A percentile compares a stretch with the other conserved stretches of the same genome.
Evolutionary conservation across 2,113 vertebrate species (phyloP).

Genomic region (Oreotragus oreotragus): DNA sequence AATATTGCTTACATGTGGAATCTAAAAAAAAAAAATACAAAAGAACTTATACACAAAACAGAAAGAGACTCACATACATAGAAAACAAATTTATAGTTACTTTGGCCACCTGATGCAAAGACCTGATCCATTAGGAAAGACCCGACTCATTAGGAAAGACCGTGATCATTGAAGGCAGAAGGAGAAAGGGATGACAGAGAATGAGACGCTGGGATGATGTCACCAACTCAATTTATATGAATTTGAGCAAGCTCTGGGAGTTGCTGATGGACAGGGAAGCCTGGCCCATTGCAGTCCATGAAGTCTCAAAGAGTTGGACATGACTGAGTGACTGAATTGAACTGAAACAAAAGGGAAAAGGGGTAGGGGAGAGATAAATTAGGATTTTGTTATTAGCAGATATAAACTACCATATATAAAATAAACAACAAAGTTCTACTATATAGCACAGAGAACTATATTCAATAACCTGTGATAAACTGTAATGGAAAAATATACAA

Average conservation of each 20-base stretch:
- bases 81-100: neutral
- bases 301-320: neutral
- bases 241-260: neutral
- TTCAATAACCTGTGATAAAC: neutral
- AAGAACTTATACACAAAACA: neutral
- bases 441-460: neutral
- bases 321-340: neutral
- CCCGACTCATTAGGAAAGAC: neutral
- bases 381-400: neutral
- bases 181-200: neutral
- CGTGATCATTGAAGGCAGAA: neutral
- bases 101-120: neutral
- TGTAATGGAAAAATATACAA: neutral
- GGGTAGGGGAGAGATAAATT: neutral
- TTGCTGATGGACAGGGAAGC: neutral
- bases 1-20: neutral
- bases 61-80: neutral
- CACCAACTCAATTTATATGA: neutral
- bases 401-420: neutral
- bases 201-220: fast-evolving
- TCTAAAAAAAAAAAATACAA: neutral
- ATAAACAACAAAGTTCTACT: neutral
- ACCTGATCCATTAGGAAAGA: neutral
- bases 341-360: neutral
- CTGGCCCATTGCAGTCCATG: neutral